Evolutionary conservation across 1,140 invertebrate species (phyloP).

Genomic region (Bombus fervidus): DNA sequence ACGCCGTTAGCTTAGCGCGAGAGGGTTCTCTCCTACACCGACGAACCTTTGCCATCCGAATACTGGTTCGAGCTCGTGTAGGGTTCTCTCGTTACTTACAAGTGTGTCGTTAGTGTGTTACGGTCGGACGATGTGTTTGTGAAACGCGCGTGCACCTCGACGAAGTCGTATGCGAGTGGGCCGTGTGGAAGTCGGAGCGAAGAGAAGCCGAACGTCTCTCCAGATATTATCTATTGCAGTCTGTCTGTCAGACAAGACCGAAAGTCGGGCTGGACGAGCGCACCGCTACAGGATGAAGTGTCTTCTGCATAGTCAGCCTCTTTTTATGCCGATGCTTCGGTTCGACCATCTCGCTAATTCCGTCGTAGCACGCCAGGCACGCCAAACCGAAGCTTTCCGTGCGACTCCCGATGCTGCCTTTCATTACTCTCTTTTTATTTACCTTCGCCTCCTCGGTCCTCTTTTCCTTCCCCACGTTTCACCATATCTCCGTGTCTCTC

Average conservation of each 20-base stretch:
- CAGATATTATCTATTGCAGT: slow-evolving; percentile 73
- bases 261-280: slow-evolving; percentile 57
- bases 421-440: slow-evolving; percentile 18
- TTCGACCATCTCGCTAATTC: slow-evolving; percentile 65
- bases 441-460: slow-evolving; percentile 4
- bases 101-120: not conserved
- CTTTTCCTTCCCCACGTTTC: slow-evolving; percentile 7
- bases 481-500: slow-evolving; percentile 29
- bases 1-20: slow-evolving; percentile 57
- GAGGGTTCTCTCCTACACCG: not conserved
- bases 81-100: slow-evolving; percentile 6
- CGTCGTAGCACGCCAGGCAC: slow-evolving; percentile 66
- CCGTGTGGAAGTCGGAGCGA: slow-evolving; percentile 34
- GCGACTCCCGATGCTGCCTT: slow-evolving; percentile 56
- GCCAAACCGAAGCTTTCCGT: slow-evolving; percentile 66
- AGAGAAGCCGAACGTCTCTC: slow-evolving; percentile 59
- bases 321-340: slow-evolving; percentile 58
- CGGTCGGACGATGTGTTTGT: not conserved
- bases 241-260: slow-evolving; percentile 65
- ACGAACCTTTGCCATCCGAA: not conserved
- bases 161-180: slow-evolving; percentile 23
- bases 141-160: slow-evolving; percentile 16
- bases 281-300: slow-evolving; percentile 63
- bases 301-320: slow-evolving; percentile 68
- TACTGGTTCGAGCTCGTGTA: slow-evolving; percentile 1